Conservation (phyloP, 1,140 invertebrate genomes). For the Drosophila ercepeae region DNA sequence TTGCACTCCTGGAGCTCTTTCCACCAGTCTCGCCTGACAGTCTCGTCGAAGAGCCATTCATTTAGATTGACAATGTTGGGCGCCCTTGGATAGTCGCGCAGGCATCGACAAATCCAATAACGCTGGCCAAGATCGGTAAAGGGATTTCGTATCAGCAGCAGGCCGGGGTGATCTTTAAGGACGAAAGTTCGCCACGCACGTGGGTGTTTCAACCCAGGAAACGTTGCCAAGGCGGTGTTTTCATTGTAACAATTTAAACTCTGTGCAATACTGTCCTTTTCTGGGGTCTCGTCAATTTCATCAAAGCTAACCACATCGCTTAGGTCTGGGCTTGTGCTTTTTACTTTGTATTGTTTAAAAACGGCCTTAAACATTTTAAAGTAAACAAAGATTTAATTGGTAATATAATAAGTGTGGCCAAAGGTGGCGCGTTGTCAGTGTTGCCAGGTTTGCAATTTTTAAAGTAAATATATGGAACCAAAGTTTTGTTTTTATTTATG, state of each 20-base stretch:
- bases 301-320: neutral
- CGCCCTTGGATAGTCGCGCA: slow-evolving; percentile 89
- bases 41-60: slow-evolving; percentile 51
- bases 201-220: slow-evolving; percentile 81
- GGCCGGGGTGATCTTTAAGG: slow-evolving; percentile 86
- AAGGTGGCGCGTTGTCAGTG: neutral
- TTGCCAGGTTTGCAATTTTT: neutral
- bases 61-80: slow-evolving; percentile 93
- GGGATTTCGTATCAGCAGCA: slow-evolving; percentile 93
- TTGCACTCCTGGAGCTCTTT: slow-evolving; percentile 84
- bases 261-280: neutral
- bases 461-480: no score
- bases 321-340: neutral
- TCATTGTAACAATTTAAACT: neutral
- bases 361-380: neutral
- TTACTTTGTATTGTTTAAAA: neutral
- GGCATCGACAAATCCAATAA: slow-evolving; percentile 92
- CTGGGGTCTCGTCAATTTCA: neutral
- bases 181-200: slow-evolving; percentile 86
- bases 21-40: slow-evolving; percentile 72
- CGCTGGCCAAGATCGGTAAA: slow-evolving; percentile 91
- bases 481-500: no score
- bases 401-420: neutral
- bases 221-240: neutral
- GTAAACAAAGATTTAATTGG: neutral